Percentiles rank a stretch among this genome's conserved stretches.
These are phyloP conservation scores for Leistus spinibarbis DNA, from an alignment of 2,888 invertebrate genomes.

Conservation along the genomic window DNA sequence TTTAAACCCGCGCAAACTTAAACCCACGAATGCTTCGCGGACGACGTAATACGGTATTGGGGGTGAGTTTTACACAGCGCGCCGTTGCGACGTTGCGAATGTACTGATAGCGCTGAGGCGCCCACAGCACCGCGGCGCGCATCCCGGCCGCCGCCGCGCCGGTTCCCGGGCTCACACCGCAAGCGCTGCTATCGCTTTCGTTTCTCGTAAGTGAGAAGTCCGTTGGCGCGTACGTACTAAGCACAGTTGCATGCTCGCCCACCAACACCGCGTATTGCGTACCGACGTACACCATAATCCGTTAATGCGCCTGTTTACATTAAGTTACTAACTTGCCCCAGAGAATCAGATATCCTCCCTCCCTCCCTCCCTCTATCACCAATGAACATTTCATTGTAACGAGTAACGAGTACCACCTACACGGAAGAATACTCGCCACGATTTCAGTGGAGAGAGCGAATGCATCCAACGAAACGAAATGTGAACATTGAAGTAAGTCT, in stretches of 20 bases:
- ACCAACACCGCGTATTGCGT: background rate
- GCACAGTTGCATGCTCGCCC: slow-evolving; percentile 5
- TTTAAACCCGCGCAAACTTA: background rate
- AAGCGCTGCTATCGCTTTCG: slow-evolving; percentile 4
- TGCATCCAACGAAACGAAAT: no score
- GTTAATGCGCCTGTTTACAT: slow-evolving; percentile 15
- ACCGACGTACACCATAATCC: background rate
- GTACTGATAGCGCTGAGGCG: slow-evolving; percentile 20
- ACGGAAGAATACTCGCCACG: no score
- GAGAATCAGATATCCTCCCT: background rate
- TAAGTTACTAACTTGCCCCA: background rate
- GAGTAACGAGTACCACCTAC: no score
- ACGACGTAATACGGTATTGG: background rate
- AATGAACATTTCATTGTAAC: background rate
- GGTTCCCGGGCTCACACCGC: slow-evolving; percentile 4
- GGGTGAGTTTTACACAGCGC: background rate
- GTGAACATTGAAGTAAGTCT: no score
- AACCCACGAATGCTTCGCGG: background rate
- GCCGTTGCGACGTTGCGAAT: slow-evolving; percentile 5
- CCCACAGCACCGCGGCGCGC: slow-evolving; percentile 21
- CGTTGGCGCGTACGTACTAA: background rate
- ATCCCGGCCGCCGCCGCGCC: slow-evolving; percentile 14
- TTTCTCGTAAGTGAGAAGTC: background rate
- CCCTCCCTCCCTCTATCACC: background rate
- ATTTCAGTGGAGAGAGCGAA: no score